phyloP scores from a whole-genome alignment of 2,888 invertebrate species.

The Nymphalis c-album region DNA sequence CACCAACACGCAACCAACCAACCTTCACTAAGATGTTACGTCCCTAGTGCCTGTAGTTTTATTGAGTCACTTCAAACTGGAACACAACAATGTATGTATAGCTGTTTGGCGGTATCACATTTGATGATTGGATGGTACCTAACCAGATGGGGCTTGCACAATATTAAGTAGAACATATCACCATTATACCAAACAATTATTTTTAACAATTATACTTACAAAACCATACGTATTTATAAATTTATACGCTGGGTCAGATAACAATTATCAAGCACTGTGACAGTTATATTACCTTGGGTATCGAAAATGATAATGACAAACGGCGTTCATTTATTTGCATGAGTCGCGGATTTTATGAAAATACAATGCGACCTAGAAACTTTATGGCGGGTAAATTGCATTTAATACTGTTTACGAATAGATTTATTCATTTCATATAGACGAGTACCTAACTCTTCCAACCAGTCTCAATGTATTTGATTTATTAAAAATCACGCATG shows the following conservation, averaged over 20 bases:
- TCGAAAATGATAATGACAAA: slow-evolving; percentile 15
- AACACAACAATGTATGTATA: too few species aligned
- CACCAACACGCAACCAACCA: too few species aligned
- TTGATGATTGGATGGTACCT: too few species aligned
- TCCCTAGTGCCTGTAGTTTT: too few species aligned
- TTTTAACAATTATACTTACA: background rate
- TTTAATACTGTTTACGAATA: background rate
- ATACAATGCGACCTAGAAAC: slow-evolving; percentile 7
- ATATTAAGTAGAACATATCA: too few species aligned
- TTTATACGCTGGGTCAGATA: slow-evolving; percentile 6
- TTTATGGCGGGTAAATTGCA: background rate
- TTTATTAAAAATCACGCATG: too few species aligned
- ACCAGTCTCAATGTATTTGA: too few species aligned
- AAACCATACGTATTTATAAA: background rate
- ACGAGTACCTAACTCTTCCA: background rate
- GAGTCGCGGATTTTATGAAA: slow-evolving; percentile 21
- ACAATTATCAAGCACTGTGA: slow-evolving; percentile 25
- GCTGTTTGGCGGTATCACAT: too few species aligned
- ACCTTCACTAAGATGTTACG: too few species aligned
- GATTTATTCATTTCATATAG: background rate
- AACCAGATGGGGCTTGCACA: too few species aligned
- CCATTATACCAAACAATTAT: background rate
- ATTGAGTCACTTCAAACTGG: too few species aligned
- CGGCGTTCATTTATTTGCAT: slow-evolving; percentile 25
- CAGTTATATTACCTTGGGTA: slow-evolving; percentile 19